Evolutionary conservation across 2,888 invertebrate species (phyloP).

Genomic region (Chrysina gloriosa): DNA sequence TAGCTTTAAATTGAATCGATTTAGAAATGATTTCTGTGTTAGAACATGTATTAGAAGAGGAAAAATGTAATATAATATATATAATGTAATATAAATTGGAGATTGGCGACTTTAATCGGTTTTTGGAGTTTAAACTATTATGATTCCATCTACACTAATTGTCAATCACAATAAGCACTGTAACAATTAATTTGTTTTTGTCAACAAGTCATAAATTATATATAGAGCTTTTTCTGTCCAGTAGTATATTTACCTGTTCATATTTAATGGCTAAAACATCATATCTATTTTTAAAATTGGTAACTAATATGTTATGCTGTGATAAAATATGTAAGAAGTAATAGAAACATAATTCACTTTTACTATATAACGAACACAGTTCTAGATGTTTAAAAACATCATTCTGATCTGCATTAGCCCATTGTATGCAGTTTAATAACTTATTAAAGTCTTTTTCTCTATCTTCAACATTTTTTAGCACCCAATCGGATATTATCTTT

Average conservation of each 20-base stretch:
- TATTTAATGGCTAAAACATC: conserved; percentile 66
- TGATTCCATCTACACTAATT: no score
- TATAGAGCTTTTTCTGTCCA: no score
- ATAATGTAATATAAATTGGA: no score
- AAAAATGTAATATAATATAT: no score
- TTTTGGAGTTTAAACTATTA: no score
- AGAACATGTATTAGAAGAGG: no score
- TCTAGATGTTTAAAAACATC: conserved; percentile 69
- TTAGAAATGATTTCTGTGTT: no score
- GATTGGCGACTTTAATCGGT: no score
- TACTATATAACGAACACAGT: conserved; percentile 68
- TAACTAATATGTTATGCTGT: conserved; percentile 66
- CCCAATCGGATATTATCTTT: conserved; percentile 69
- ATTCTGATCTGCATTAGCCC: conserved; percentile 65
- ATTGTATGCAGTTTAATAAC: conserved; percentile 67
- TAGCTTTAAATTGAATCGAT: no score
- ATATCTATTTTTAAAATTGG: conserved; percentile 66
- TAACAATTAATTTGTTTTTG: no score
- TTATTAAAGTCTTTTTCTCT: conserved; percentile 70
- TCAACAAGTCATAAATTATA: no score
- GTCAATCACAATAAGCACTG: no score
- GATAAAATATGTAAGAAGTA: conserved; percentile 64
- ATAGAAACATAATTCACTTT: conserved; percentile 70
- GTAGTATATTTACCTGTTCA: conserved; percentile 64
- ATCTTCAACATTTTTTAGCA: conserved; percentile 64